Evolutionary conservation across 2,888 invertebrate genomes (phyloP).

Genomic region (Lasius platythorax): DNA sequence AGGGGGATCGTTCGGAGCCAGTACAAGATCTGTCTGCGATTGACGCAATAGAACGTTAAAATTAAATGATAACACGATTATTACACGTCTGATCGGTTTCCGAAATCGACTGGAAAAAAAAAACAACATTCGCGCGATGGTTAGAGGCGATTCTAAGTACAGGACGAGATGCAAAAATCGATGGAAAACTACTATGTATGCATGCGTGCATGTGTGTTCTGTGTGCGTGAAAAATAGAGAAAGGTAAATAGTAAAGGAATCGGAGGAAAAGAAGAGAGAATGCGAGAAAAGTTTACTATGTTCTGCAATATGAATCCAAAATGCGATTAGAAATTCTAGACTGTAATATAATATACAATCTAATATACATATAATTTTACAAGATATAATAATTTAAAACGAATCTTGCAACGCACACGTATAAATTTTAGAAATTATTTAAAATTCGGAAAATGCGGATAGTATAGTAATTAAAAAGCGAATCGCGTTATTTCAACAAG

Average conservation of each 20-base stretch:
- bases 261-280: background rate
- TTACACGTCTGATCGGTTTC: conserved; percentile 26
- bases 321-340: conserved; percentile 18
- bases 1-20: conserved; percentile 37
- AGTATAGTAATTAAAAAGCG: background rate
- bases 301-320: conserved; percentile 30
- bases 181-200: conserved; percentile 28
- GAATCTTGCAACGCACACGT: background rate
- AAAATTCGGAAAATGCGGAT: conserved; percentile 3
- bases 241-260: background rate
- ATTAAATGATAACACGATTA: background rate
- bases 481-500: background rate
- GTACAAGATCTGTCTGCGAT: background rate
- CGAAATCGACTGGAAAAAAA: conserved; percentile 11
- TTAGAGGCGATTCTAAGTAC: conserved; percentile 20
- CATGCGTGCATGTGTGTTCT: conserved; percentile 16
- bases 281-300: conserved; percentile 19
- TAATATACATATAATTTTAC: conserved; percentile 21
- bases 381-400: conserved; percentile 31
- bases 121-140: conserved; percentile 25
- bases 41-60: background rate
- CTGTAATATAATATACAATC: conserved; percentile 19
- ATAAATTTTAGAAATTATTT: conserved; percentile 14
- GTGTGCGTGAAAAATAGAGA: conserved; percentile 20
- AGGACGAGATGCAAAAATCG: conserved; percentile 8